Base-by-base conservation (phyloP, 2,888 invertebrate genomes). In the Archips crataeganus region DNA sequence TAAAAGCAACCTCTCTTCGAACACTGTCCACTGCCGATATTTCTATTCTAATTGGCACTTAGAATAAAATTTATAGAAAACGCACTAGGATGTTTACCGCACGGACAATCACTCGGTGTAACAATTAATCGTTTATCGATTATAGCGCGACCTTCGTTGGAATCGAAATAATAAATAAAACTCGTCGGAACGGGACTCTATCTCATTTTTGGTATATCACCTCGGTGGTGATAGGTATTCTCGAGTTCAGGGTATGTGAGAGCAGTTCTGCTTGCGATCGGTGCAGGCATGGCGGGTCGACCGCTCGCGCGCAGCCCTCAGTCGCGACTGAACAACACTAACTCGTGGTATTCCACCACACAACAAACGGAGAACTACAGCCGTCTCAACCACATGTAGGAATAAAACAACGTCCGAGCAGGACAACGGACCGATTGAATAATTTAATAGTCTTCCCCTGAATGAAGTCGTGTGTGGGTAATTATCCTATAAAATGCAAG, bases 101-200 rank as follows among this genome's bases (percentile, higher is more conserved):
- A 84, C 87, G 86, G 89, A 84, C 88, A 90, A 88, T 91, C 90
- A 87, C 90, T 90, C 88, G 90, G 85, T 87, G 82, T 84, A 77
- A 84, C 89, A 89, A 91, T 90, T 92, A 93, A 94, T 92, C 92
- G 92, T 93, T 90, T 91, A 93, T 94, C 93, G 94, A 94, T 94
- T 93, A 92, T 91, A 91, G 86, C 92, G 87, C 88, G 93, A 93
- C 94, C 94, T 93, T 93, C 90, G 85, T 80, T 79, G 82, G 85
- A 84, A 83, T 86, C 86, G 86, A 90, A 90, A 89, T 84, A 89
- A 92, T 73, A 73, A 92, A 87, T 85, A 90, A 91, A 90, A 87
- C 81, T 80, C 77, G 80, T 85, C 80, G 80, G 81, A 81, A 82
- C 82, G 79, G 84, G 86, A 84, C 80, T 77, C 85, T 89, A 90